Evolutionary conservation across 1,140 invertebrate species (phyloP).

Genomic region (Conus betulinus): DNA sequence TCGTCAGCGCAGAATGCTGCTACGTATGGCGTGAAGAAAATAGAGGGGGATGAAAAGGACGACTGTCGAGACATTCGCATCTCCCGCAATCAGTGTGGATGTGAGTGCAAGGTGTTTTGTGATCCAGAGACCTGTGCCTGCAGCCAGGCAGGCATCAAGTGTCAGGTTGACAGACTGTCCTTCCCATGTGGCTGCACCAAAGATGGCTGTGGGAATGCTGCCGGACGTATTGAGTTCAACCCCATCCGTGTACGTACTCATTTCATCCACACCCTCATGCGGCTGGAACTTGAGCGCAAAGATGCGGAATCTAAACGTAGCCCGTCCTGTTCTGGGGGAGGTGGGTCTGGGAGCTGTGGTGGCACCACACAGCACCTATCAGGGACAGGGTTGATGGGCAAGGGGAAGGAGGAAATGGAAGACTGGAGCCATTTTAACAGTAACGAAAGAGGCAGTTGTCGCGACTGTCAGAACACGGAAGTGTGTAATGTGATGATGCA

Average conservation of each 20-base stretch:
- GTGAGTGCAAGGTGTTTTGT: conserved; percentile 94
- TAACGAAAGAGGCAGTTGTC: conserved; percentile 73
- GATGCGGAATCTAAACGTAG: conserved; percentile 70
- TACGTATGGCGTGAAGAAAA: conserved; percentile 93
- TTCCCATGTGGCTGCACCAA: conserved; percentile 97
- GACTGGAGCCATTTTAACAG: conserved; percentile 71
- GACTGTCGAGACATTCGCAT: conserved; percentile 94
- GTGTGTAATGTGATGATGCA: conserved; percentile 73
- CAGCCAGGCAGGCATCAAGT: conserved; percentile 95
- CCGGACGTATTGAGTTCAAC: conserved; percentile 96
- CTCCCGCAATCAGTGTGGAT: conserved; percentile 93
- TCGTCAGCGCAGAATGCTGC: conserved; percentile 88
- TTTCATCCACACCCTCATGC: conserved; percentile 97
- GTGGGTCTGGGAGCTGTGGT: conserved; percentile 22
- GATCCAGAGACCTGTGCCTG: conserved; percentile 97
- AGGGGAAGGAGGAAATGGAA: conserved; percentile 42
- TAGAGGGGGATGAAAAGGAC: conserved; percentile 95
- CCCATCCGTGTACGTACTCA: conserved; percentile 96
- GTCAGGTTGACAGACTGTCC: conserved; percentile 95
- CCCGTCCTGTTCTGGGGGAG: background rate
- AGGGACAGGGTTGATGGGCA: conserved; percentile 21
- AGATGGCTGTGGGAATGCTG: conserved; percentile 94
- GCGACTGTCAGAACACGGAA: conserved; percentile 74
- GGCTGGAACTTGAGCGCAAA: conserved; percentile 92
- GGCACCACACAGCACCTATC: background rate